Evolutionary conservation across 30 jellyfish, hydroid and myxozoan species (phyloP).

Genomic region (Hydractinia echinata): DNA sequence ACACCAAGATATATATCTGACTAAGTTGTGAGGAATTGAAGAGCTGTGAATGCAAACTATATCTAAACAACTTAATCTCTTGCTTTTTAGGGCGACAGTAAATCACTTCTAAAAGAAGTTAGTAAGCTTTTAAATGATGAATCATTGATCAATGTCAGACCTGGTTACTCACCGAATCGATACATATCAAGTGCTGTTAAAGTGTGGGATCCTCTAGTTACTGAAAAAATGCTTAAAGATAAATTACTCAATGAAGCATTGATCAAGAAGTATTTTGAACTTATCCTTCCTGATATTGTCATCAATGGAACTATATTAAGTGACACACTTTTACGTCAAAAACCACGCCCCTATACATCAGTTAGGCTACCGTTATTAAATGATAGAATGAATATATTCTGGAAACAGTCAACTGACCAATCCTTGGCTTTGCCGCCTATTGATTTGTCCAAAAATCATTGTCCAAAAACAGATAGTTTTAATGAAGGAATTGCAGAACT

Average conservation of each 20-base stretch:
- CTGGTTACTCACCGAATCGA: conserved; percentile 83
- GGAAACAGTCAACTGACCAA: too few relatives aligned
- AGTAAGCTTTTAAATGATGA: conserved; percentile 51
- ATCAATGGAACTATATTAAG: conserved; percentile 31
- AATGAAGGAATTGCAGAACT: too few relatives aligned
- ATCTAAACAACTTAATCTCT: neutral
- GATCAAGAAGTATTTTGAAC: neutral
- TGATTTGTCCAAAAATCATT: too few relatives aligned
- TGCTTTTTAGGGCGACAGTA: conserved; percentile 35
- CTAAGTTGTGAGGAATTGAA: too few relatives aligned
- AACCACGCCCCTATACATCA: conserved; percentile 65
- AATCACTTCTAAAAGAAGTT: conserved; percentile 6
- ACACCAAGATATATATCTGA: too few relatives aligned
- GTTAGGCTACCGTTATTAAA: conserved; percentile 33
- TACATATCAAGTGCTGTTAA: conserved; percentile 71
- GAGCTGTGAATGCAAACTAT: too few relatives aligned
- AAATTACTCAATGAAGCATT: conserved; percentile 34
- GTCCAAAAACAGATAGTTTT: too few relatives aligned
- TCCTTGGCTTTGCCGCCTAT: too few relatives aligned
- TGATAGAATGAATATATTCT: too few relatives aligned
- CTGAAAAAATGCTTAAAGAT: conserved; percentile 43
- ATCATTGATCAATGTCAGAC: conserved; percentile 58
- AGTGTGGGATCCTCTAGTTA: conserved; percentile 64
- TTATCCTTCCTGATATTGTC: conserved; percentile 42
- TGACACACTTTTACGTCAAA: conserved; percentile 50